Percentiles rank a stretch among this genome's conserved stretches.
Evolutionary conservation across 2,113 vertebrate species (phyloP).

Genomic region (Erinaceus europaeus): DNA sequence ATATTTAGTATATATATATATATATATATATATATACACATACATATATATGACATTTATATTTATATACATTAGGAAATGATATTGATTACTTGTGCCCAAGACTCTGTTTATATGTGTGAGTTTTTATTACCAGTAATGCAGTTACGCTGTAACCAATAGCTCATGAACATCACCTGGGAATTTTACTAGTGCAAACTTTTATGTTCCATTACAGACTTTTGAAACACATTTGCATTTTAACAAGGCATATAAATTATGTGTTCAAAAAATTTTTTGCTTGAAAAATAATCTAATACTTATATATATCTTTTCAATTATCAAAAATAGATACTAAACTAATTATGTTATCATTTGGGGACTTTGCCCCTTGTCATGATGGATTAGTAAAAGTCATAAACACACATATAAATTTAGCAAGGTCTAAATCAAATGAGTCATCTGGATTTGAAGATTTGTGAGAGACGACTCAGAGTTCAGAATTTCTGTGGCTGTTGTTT

Average conservation of each 20-base stretch:
- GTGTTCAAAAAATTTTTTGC: neutral
- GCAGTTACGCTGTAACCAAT: too few species aligned
- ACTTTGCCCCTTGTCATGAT: neutral
- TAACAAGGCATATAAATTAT: neutral
- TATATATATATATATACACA: too few species aligned
- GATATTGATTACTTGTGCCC: too few species aligned
- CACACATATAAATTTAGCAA: neutral
- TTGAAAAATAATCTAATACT: neutral
- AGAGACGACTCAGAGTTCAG: neutral
- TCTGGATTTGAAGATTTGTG: neutral
- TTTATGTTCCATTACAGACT: neutral
- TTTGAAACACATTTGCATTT: neutral
- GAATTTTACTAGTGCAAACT: neutral
- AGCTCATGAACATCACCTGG: neutral
- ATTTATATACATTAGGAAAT: too few species aligned
- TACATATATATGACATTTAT: neutral
- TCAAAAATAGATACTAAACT: neutral
- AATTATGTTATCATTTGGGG: neutral
- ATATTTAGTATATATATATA: too few species aligned
- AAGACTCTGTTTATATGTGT: too few species aligned
- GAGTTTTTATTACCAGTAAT: neutral
- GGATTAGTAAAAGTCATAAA: neutral
- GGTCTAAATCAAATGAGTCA: neutral
- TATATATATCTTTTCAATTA: neutral
- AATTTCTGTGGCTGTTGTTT: neutral